phyloP scores from a whole-genome alignment of 2,888 invertebrate genomes.

The Standfussiana lucernea region DNA sequence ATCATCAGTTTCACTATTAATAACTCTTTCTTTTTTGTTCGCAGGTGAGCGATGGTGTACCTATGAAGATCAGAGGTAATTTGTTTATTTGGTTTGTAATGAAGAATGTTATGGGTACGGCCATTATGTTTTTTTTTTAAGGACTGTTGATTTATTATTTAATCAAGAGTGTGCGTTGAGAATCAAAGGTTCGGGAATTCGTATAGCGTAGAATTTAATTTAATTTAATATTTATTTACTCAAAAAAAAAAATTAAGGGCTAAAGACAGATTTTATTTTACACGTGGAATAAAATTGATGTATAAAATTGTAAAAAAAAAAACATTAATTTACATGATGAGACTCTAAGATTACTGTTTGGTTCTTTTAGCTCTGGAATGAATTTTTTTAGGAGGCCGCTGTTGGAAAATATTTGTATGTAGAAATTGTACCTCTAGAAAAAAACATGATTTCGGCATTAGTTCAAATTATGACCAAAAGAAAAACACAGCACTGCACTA shows the following conservation, averaged over 20 bases:
- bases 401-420: not conserved
- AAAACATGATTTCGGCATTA: not conserved
- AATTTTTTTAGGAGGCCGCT: not conserved
- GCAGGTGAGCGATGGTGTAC: conserved; percentile 73
- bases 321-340: not conserved
- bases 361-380: not conserved
- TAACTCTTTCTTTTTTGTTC: conserved; percentile 72
- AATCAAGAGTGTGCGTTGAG: conserved; percentile 24
- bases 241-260: too few relatives aligned
- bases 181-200: not conserved
- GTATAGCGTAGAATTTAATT: not conserved
- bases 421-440: not conserved
- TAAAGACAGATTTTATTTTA: not conserved
- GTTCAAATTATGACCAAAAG: not conserved
- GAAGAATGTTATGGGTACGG: conserved; percentile 28
- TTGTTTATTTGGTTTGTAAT: conserved; percentile 38
- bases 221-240: too few relatives aligned
- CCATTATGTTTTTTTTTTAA: conserved; percentile 29
- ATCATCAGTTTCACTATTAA: conserved; percentile 64
- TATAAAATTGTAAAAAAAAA: not conserved
- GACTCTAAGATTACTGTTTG: not conserved
- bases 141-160: conserved; percentile 47
- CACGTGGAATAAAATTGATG: too few relatives aligned
- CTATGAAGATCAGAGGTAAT: conserved; percentile 60
- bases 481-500: not conserved